Evolutionary conservation across 1,140 invertebrate species (phyloP).

Genomic region (Piezodorus guildinii): DNA sequence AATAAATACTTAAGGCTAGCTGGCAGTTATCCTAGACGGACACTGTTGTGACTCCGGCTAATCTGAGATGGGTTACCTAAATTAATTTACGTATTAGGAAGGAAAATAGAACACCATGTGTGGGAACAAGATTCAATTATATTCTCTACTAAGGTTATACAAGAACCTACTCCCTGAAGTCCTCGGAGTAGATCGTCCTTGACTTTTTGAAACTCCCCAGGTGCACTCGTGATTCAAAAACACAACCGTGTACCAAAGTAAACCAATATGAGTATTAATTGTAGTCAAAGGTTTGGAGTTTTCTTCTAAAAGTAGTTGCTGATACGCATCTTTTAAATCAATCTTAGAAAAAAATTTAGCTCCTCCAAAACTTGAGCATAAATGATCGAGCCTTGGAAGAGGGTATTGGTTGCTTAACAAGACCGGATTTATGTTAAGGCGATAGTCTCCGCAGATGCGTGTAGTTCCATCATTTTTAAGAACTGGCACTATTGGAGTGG

Average conservation of each 20-base stretch:
- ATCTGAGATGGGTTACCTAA: too few relatives aligned
- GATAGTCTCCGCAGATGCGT: constrained; percentile 14
- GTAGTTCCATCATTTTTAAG: constrained; percentile 9
- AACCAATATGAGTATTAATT: constrained; percentile 12
- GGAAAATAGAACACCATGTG: too few relatives aligned
- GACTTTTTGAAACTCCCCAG: constrained; percentile 8
- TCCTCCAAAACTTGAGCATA: neutral
- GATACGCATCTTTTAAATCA: too few relatives aligned
- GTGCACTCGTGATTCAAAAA: constrained; percentile 3
- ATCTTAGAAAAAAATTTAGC: constrained; percentile 5
- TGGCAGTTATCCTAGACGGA: too few relatives aligned
- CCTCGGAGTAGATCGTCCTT: constrained; percentile 1
- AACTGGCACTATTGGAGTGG: neutral
- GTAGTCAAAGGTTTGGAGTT: neutral
- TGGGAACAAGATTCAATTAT: too few relatives aligned
- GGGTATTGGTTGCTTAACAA: neutral
- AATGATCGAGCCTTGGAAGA: constrained; percentile 3
- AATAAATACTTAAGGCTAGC: too few relatives aligned
- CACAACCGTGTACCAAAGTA: constrained; percentile 7
- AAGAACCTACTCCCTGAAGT: constrained; percentile 15
- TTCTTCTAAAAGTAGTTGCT: constrained; percentile 1
- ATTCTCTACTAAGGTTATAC: too few relatives aligned
- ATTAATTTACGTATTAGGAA: too few relatives aligned
- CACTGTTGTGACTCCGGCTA: too few relatives aligned
- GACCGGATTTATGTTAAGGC: neutral